Evolutionary conservation across 2,888 invertebrate genomes (phyloP), one percentile per base, ranked within the genome.

Genomic region (Odontocerum albicorne): DNA sequence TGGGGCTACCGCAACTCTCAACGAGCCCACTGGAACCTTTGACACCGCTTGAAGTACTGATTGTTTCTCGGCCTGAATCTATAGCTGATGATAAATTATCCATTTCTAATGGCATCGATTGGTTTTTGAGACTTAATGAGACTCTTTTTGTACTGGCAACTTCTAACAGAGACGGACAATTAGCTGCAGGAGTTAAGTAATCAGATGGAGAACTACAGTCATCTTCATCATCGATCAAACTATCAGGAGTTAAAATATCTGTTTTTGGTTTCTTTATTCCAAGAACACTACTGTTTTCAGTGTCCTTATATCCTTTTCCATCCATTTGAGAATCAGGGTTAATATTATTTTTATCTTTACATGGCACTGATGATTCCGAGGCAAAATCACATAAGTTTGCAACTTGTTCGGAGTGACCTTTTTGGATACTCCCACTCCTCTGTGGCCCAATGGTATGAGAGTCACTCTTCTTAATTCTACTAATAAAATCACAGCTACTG

Each of bases 51-150:
- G 42, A 42, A 22, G 22, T 27, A 31, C 72, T 73, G 43, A 75
- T 73, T 52, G 72, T 75, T 61, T 78, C 78, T 59, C 77, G 64
- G 8, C 75, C 78, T 7, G 78, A 78, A 68, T 79, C 78, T 22
- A 74, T 74, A 55, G 74, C 69, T 22, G 71, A 72, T 59, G 71
- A 68, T 54, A 67, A 67, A 43, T 73, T 72, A 58, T 77, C 76
- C 73, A 76, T 76, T 66, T 70, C 74, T 17, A 68, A 10, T 35
- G 38, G 32, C 32, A 39, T 39, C 4, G 43, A 35, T 19, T 42
- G 43, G 19, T 39, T 38, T 12, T 32, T 13, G 17, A 32, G 32
- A 12, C 32, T 44, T 8, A 44, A 27, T 32, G 32, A 44, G 12
- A 32, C 12, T 17, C 10, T 8, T 12, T 44, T 44, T 4, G 44